A percentile compares a stretch with the other conserved stretches of the same genome.
Conservation (phyloP, 2,888 invertebrate species). For the Caenorhabditis macrosperma region DNA sequence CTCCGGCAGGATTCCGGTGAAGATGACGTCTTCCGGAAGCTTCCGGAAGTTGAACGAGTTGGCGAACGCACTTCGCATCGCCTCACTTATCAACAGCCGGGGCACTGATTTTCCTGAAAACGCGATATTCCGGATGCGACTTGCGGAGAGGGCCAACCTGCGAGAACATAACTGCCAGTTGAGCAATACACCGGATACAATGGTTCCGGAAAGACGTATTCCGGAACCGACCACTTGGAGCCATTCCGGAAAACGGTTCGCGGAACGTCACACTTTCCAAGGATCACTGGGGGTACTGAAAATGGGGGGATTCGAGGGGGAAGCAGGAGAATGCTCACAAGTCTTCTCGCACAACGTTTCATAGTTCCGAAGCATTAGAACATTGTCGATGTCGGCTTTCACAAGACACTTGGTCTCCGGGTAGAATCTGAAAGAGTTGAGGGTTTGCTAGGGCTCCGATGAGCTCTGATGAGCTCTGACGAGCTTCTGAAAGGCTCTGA, state of each 20-base stretch:
- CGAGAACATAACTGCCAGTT: slow-evolving; percentile 63
- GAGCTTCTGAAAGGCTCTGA: too few species aligned
- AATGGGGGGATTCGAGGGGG: too few species aligned
- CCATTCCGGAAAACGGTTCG: slow-evolving; percentile 54
- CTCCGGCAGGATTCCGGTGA: slow-evolving; percentile 66
- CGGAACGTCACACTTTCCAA: slow-evolving; percentile 64
- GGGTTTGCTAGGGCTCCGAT: too few species aligned
- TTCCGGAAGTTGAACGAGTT: slow-evolving; percentile 61
- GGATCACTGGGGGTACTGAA: slow-evolving; percentile 64
- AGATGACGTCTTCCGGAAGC: slow-evolving; percentile 67
- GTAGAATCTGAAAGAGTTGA: slow-evolving; percentile 29
- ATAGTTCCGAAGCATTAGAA: slow-evolving; percentile 61
- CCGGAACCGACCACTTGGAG: slow-evolving; percentile 66
- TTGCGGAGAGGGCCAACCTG: slow-evolving; percentile 8
- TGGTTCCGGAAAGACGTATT: slow-evolving; percentile 46
- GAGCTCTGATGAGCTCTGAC: too few species aligned
- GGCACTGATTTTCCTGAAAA: slow-evolving; percentile 55
- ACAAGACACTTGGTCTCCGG: slow-evolving; percentile 58
- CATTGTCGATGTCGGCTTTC: slow-evolving; percentile 70
- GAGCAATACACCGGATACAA: slow-evolving; percentile 63
- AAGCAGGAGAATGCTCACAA: slow-evolving; percentile 10
- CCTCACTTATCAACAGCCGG: slow-evolving; percentile 41
- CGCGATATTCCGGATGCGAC: not conserved
- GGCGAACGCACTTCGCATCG: slow-evolving; percentile 49
- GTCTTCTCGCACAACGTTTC: slow-evolving; percentile 65